phyloP scores from a whole-genome alignment of 2,113 vertebrate species.

The Peromyscus californicus region DNA sequence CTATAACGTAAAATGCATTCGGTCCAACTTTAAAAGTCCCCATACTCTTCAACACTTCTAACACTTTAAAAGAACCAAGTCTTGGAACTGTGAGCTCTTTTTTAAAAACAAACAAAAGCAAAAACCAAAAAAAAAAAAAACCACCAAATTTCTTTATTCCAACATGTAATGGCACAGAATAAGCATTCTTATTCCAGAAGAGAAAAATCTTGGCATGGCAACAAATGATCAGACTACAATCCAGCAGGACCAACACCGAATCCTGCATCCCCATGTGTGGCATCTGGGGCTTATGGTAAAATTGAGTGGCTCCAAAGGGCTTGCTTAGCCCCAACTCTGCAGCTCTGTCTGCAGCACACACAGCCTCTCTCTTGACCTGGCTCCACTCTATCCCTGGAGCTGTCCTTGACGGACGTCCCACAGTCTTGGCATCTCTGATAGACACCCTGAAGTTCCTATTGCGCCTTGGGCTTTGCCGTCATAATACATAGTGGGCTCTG shows the following conservation, averaged over 20 bases:
- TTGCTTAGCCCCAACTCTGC: neutral
- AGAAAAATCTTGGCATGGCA: neutral
- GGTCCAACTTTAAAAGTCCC: neutral
- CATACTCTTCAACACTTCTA: neutral
- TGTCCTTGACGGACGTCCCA: neutral
- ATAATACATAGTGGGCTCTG: neutral
- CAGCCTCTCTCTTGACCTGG: neutral
- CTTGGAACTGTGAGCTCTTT: neutral
- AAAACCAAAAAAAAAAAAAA: too few species aligned
- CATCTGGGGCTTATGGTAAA: neutral
- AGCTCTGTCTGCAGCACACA: neutral
- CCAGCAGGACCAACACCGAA: neutral
- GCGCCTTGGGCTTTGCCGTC: neutral
- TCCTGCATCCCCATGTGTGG: neutral
- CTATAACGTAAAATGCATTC: neutral
- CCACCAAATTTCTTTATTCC: neutral
- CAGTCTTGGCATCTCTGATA: neutral
- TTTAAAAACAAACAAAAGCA: neutral
- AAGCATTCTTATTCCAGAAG: neutral
- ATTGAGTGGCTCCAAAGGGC: neutral
- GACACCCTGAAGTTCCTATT: neutral
- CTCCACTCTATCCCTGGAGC: neutral
- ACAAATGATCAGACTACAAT: neutral
- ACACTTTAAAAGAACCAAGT: neutral
- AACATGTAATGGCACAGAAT: neutral